Base-by-base conservation (phyloP, 2,113 vertebrate species). In the Gobio gobio region DNA sequence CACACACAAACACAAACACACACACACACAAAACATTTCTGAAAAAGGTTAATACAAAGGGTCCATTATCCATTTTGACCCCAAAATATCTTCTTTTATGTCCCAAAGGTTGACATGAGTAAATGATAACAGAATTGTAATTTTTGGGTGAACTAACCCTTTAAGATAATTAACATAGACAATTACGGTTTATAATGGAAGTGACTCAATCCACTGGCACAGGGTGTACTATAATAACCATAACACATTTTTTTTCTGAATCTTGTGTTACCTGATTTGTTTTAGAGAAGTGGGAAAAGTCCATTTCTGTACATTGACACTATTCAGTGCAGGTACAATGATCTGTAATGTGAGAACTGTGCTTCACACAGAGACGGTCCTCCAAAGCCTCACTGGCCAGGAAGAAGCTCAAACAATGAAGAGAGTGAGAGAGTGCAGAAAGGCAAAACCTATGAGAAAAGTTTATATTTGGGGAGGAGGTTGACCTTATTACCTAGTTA, bases 361-460 rank as follows among this genome's bases (percentile, higher is more conserved):
- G 80, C 68, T 79, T 75, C 87, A 92, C 91, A 88, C 84, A 83
- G 90, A 89, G 88, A 89, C 0, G 40, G 26, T 86, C 72, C 88
- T 61, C 18, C n/a, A 18, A 63, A 88, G 26, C 40, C 64, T 80
- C 49, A 76, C 89, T 83, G 89, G 86, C 83, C 8, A 49, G 70
- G 84, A 90, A 86, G 87, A 92, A 91, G 83, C 24, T 0, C 14
- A 29, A 89, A 94, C 93, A 94, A 94, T 93, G 85, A 72, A 86
- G 77, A 86, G 81, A 84, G 86, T 1, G 9, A 92, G 84, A 83
- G 59, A 90, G 87, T 88, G 83, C 87, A 93, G 93, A 94, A 94
- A 94, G 89, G 4, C 16, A 93, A 94, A 91, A 94, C 91, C 92
- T 92, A 92, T 94, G 93, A 92, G 94, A 95, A 94, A 87, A 58